phyloP scores from a whole-genome alignment of 1,140 invertebrate genomes.

The Leguminivora glycinivorella region DNA sequence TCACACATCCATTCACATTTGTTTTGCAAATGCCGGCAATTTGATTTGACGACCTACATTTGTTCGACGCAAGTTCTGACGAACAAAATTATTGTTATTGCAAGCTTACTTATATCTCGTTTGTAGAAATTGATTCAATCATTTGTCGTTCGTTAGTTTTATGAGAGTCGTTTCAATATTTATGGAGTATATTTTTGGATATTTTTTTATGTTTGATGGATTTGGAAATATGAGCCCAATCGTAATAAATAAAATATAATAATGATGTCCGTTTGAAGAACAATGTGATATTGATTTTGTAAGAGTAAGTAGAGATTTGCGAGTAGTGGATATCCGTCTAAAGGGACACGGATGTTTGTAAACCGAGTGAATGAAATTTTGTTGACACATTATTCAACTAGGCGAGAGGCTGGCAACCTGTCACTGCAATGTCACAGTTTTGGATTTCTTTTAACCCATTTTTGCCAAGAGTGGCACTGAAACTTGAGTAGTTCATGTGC shows the following conservation, averaged over 20 bases:
- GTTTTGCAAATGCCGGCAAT: constrained; percentile 25
- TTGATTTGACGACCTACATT: constrained; percentile 26
- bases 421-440: too few relatives aligned
- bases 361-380: too few relatives aligned
- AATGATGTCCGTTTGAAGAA: too few relatives aligned
- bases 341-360: too few relatives aligned
- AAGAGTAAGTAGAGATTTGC: too few relatives aligned
- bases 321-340: too few relatives aligned
- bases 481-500: too few relatives aligned
- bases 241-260: background rate
- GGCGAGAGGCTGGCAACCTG: too few relatives aligned
- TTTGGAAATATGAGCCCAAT: background rate
- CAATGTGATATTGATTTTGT: too few relatives aligned
- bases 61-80: constrained; percentile 2
- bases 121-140: background rate
- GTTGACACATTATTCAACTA: too few relatives aligned
- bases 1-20: constrained; percentile 16
- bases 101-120: constrained; percentile 6
- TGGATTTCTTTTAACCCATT: too few relatives aligned
- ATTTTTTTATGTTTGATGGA: background rate
- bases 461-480: too few relatives aligned
- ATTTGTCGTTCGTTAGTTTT: background rate
- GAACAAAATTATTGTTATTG: constrained; percentile 5
- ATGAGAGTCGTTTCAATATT: background rate
- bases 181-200: background rate